Percentiles rank a stretch among this genome's conserved stretches.
Evolutionary conservation across 2,888 invertebrate species (phyloP).

Genomic region (Temnothorax ravouxi): DNA sequence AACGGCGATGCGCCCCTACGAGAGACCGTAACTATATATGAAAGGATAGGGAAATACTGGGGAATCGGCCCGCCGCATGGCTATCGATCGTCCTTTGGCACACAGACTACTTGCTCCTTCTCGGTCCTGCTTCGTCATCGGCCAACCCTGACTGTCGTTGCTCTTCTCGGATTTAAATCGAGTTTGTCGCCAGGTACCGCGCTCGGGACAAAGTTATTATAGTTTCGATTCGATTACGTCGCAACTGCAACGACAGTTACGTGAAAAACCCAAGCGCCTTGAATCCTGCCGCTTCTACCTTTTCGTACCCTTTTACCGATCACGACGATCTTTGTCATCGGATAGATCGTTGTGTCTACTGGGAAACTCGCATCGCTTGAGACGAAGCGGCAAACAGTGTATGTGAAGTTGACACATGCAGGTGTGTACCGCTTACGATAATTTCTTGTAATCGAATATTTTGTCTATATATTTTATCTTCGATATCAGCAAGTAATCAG

Average conservation of each 20-base stretch:
- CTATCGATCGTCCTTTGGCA: conserved; percentile 50
- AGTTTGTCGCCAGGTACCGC: conserved; percentile 66
- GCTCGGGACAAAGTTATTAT: conserved; percentile 70
- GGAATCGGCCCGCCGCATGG: conserved; percentile 47
- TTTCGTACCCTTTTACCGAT: conserved; percentile 31
- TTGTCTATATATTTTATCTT: not conserved
- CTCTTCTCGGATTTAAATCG: conserved; percentile 65
- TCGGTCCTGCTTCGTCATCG: conserved; percentile 53
- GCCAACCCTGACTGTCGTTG: conserved; percentile 59
- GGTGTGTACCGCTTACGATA: not conserved
- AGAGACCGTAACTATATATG: conserved; percentile 45
- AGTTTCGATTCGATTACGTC: conserved; percentile 71
- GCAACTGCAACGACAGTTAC: conserved; percentile 62
- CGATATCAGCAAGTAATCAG: not conserved
- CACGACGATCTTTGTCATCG: conserved; percentile 43
- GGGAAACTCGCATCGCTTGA: not conserved
- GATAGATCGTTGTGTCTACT: conserved; percentile 4
- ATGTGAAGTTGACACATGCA: not conserved
- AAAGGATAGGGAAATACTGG: conserved; percentile 59
- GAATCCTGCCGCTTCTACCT: conserved; percentile 33
- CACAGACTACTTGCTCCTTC: conserved; percentile 39
- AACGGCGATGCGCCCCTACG: conserved; percentile 14
- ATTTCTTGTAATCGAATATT: conserved; percentile 1
- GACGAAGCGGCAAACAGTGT: not conserved
- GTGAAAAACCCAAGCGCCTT: conserved; percentile 56